Conservation (phyloP, 2,888 invertebrate genomes). For the Pammene fasciana region DNA sequence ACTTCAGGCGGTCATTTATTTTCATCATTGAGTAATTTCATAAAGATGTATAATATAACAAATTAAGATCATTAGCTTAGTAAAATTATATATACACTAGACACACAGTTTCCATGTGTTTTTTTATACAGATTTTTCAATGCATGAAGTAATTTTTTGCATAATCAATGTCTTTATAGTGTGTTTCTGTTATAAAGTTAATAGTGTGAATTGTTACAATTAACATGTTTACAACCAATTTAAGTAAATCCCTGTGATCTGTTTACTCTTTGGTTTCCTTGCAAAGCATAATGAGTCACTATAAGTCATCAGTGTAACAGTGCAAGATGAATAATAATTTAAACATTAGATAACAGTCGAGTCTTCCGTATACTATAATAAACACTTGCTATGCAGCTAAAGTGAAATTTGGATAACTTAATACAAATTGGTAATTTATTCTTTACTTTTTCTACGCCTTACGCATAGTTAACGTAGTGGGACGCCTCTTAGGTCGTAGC, state of each 20-base stretch:
- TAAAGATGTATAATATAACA: too few species aligned
- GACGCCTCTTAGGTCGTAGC: slow-evolving; percentile 63
- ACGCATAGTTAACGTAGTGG: slow-evolving; percentile 53
- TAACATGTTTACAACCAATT: neutral
- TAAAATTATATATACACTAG: neutral
- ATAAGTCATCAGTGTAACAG: slow-evolving; percentile 10
- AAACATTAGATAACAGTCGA: slow-evolving; percentile 3
- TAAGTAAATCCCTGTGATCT: slow-evolving; percentile 13
- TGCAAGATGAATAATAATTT: slow-evolving; percentile 14
- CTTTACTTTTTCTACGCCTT: slow-evolving; percentile 44
- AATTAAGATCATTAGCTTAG: neutral
- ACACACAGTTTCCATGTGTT: neutral
- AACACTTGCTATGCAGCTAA: slow-evolving; percentile 48
- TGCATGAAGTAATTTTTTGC: too few species aligned
- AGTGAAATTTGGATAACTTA: slow-evolving; percentile 44
- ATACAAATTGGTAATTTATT: slow-evolving; percentile 47
- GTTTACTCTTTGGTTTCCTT: slow-evolving; percentile 24
- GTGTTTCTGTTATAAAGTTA: neutral
- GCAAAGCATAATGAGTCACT: slow-evolving; percentile 19
- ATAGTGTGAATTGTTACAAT: too few species aligned
- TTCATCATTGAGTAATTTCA: neutral
- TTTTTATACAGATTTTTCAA: neutral
- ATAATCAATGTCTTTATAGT: too few species aligned
- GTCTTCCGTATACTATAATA: slow-evolving; percentile 8
- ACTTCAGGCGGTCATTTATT: neutral